These are phyloP conservation scores for Aspidapion aeneum DNA, from an alignment of 2,888 invertebrate genomes.

Conservation along the genomic window DNA sequence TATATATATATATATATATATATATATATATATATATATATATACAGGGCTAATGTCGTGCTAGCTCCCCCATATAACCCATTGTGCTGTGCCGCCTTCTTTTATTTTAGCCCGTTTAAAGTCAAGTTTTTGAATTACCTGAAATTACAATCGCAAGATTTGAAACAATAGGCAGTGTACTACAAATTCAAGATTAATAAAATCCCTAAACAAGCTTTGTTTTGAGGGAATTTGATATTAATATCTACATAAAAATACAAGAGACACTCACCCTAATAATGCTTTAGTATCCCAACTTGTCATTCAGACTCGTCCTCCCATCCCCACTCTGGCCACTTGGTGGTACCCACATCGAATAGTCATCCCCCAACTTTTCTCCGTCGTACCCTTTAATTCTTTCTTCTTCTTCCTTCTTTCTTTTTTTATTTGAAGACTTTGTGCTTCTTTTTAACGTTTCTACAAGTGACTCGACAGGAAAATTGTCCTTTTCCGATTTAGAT, in stretches of 20 bases:
- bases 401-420: conserved; percentile 34
- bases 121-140: too few species aligned
- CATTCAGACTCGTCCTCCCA: conserved; percentile 72
- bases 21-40: too few species aligned
- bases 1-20: too few species aligned
- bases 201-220: too few species aligned
- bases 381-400: conserved; percentile 39
- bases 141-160: too few species aligned
- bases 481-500: neutral
- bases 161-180: too few species aligned
- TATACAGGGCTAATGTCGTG: too few species aligned
- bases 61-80: too few species aligned
- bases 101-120: too few species aligned
- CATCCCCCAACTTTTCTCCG: conserved; percentile 53
- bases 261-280: neutral
- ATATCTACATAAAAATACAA: neutral
- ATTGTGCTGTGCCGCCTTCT: too few species aligned
- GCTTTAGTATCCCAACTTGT: conserved; percentile 70
- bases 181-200: too few species aligned
- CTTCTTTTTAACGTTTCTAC: neutral
- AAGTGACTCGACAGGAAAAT: neutral
- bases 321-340: conserved; percentile 73
- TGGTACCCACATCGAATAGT: conserved; percentile 77
- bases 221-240: too few species aligned
- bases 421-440: neutral